Conservation (phyloP, 2,888 invertebrate species). For the Rhimphoctona megacephalus region DNA sequence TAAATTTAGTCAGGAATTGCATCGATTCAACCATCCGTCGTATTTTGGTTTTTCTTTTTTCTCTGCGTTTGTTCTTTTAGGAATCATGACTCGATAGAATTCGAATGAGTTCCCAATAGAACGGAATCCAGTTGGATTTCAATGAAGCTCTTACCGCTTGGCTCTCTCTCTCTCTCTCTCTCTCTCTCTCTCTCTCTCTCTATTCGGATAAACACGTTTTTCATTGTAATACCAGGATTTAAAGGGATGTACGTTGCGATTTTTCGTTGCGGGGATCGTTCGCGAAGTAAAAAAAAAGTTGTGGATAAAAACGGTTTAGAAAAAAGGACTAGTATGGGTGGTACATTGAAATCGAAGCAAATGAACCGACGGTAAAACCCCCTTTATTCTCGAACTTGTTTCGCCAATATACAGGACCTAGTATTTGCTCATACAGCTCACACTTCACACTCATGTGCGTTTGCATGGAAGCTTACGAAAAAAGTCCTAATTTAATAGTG, state of each 20-base stretch:
- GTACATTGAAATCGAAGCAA: background rate
- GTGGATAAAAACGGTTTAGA: slow-evolving; percentile 61
- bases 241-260: slow-evolving; percentile 41
- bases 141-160: slow-evolving; percentile 26
- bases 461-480: slow-evolving; percentile 27
- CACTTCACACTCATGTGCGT: slow-evolving; percentile 20
- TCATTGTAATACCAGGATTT: slow-evolving; percentile 75
- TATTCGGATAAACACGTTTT: slow-evolving; percentile 58
- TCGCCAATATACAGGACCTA: slow-evolving; percentile 77
- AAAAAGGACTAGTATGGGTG: background rate
- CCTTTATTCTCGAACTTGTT: slow-evolving; percentile 68
- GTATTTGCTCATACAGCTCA: slow-evolving; percentile 42
- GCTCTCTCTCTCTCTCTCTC: slow-evolving; percentile 4
- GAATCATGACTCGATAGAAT: slow-evolving; percentile 60
- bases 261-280: slow-evolving; percentile 14
- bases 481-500: slow-evolving; percentile 43
- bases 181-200: background rate
- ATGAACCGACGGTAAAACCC: slow-evolving; percentile 19
- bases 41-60: slow-evolving; percentile 31
- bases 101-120: slow-evolving; percentile 58
- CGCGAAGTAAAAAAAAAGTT: slow-evolving; percentile 57
- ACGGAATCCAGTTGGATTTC: slow-evolving; percentile 58
- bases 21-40: slow-evolving; percentile 38
- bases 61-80: slow-evolving; percentile 49
- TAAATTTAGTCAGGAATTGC: slow-evolving; percentile 32